Conservation (phyloP, 2,888 invertebrate species). For the Tholera decimalis region DNA sequence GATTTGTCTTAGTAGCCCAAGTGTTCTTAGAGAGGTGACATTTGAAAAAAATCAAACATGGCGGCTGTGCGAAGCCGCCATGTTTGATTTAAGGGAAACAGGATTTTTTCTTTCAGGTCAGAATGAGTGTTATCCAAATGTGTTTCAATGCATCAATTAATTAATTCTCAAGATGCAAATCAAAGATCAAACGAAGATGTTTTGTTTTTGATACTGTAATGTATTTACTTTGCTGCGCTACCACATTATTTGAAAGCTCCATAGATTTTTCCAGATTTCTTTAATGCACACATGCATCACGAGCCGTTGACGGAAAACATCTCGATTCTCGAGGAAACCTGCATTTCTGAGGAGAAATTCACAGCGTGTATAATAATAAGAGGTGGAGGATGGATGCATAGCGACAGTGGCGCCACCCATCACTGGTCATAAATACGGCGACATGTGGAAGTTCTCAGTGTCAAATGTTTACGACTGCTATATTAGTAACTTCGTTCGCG, state of each 20-base stretch:
- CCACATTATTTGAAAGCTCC: conserved; percentile 11
- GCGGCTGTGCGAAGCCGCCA: no score
- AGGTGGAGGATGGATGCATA: conserved; percentile 56
- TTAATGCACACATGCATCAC: conserved; percentile 58
- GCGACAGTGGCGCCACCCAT: conserved; percentile 63
- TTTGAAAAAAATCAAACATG: no score
- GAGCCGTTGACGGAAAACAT: conserved; percentile 68
- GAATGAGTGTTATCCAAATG: conserved; percentile 14
- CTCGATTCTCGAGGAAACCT: conserved; percentile 67
- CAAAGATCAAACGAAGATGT: background rate
- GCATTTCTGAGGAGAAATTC: conserved; percentile 74
- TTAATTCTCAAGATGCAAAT: conserved; percentile 1
- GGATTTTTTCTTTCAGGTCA: no score
- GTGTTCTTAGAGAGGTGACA: no score
- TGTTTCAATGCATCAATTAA: conserved; percentile 1
- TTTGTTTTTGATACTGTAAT: background rate
- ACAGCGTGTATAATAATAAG: conserved; percentile 67
- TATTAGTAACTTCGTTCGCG: conserved; percentile 44
- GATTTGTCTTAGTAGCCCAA: no score
- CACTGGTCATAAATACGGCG: conserved; percentile 47
- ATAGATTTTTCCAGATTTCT: conserved; percentile 37
- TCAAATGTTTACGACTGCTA: conserved; percentile 51
- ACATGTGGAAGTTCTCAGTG: conserved; percentile 54
- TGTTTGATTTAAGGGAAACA: no score
- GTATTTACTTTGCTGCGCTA: background rate